Evolutionary conservation across 2,888 invertebrate species (phyloP), one percentile per base, ranked within the genome.

Genomic region (Noctua janthina): DNA sequence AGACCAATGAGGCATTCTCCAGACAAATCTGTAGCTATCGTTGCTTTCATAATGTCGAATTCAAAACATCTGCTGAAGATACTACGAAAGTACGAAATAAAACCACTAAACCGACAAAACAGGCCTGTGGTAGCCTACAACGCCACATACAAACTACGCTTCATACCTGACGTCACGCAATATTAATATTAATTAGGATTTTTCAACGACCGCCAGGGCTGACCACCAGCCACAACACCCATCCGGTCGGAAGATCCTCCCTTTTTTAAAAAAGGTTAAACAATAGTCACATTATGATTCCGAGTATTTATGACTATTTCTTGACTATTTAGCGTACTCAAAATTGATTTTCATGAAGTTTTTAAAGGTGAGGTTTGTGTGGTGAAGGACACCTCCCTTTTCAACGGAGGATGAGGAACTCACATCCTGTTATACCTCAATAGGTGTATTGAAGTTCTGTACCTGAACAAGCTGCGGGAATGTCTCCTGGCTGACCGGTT

Each of bases 401-500:
- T 29, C 43, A 29, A 29, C 29, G 7, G n/a, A 29, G n/a, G 13
- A 7, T 62, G 29, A 29, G 62, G 8, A 62, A 17, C 29, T 62
- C 2, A 62, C 43, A 8, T 7, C 43, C 43, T 43, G 7, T 62
- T 2, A 15, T 15, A 29, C 62, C 29, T 17, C n/a, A 59, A 62
- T 62, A 62, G 5, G 10, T 29, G 17, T 62, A 5, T 7, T 43
- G 8, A 64, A 17, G 3, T 46, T 17, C 15, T n/a, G 20, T 62
- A 96, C 97, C 93, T 96, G 94, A 59, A 96, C 95, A 20, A 97
- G 90, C 80, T 94, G 91, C 0, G 90, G 86, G 88, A 93, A 97
- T 0, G 95, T 97, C 0, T 96, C 95, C 81, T 93, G 95, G 29
- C 96, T 94, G 80, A 98, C 97, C 0, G 96, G 93, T 74, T 96